Evolutionary conservation across 30 jellyfish, hydroid and myxozoan genomes (phyloP).

Genomic region (Morbakka virulenta): DNA sequence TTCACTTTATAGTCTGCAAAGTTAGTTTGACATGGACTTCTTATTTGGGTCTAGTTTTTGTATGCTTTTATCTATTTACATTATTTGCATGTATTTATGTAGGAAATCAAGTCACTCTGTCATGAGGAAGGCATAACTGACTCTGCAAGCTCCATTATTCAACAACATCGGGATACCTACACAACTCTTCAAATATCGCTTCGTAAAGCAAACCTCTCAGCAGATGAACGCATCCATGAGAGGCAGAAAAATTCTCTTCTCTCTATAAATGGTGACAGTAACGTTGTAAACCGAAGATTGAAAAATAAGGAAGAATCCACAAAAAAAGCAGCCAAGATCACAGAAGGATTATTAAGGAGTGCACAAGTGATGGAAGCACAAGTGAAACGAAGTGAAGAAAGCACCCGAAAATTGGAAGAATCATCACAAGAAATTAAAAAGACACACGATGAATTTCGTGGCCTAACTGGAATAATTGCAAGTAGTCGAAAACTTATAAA

Average conservation of each 20-base stretch:
- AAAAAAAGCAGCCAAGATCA: slow-evolving; percentile 53
- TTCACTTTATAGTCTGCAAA: too few species aligned
- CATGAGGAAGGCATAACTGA: neutral
- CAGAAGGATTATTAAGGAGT: slow-evolving; percentile 56
- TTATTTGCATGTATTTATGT: neutral
- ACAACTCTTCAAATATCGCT: slow-evolving; percentile 35
- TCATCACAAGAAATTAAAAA: slow-evolving; percentile 69
- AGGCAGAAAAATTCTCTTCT: slow-evolving; percentile 38
- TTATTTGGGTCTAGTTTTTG: too few species aligned
- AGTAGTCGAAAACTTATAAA: slow-evolving; percentile 73
- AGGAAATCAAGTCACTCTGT: neutral
- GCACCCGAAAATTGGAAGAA: slow-evolving; percentile 61
- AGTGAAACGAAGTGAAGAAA: slow-evolving; percentile 72
- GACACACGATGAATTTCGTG: slow-evolving; percentile 89
- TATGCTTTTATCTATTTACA: too few species aligned
- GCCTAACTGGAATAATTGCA: slow-evolving; percentile 82
- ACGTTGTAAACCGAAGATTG: slow-evolving; percentile 27
- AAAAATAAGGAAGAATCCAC: slow-evolving; percentile 49
- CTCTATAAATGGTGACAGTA: neutral
- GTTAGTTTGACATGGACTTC: too few species aligned
- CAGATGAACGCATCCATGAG: slow-evolving; percentile 42
- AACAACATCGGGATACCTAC: slow-evolving; percentile 27
- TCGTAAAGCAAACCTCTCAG: slow-evolving; percentile 52
- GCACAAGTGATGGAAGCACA: slow-evolving; percentile 91
- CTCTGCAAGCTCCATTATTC: neutral